phyloP scores from a whole-genome alignment of 2,797 vertebrate genomes.

The Oreochromis mossambicus region DNA sequence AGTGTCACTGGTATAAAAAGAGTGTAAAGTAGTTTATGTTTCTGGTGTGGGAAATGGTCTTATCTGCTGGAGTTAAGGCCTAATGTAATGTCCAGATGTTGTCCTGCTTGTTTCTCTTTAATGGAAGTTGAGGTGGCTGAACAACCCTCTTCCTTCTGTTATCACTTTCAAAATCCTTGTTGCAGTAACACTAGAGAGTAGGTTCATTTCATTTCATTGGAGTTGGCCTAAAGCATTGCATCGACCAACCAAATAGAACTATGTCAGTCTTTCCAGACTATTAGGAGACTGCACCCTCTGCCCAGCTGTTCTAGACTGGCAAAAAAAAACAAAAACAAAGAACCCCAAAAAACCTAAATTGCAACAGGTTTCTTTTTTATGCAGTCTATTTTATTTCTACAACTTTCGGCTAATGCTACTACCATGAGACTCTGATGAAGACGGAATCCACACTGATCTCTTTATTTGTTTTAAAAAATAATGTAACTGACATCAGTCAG shows the following conservation, averaged over 20 bases:
- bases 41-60: too few relatives aligned
- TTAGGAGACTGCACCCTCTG: not conserved
- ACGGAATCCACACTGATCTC: not conserved
- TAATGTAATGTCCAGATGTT: slow-evolving; percentile 56
- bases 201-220: slow-evolving; percentile 46
- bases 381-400: not conserved
- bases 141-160: not conserved
- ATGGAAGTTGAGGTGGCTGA: slow-evolving; percentile 57
- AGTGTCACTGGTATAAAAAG: too few relatives aligned
- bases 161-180: not conserved
- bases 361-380: not conserved
- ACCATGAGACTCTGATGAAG: not conserved
- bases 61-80: not conserved
- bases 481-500: not conserved
- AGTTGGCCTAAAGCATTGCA: not conserved
- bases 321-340: not conserved
- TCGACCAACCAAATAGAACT: not conserved
- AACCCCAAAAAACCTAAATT: not conserved
- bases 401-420: not conserved
- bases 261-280: not conserved
- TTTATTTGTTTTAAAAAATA: not conserved
- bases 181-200: slow-evolving; percentile 27
- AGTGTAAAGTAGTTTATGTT: too few relatives aligned
- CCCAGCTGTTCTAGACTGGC: not conserved
- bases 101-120: slow-evolving; percentile 51